phyloP scores from a whole-genome alignment of 2,113 vertebrate genomes.

The Brachionichthys hirsutus region DNA sequence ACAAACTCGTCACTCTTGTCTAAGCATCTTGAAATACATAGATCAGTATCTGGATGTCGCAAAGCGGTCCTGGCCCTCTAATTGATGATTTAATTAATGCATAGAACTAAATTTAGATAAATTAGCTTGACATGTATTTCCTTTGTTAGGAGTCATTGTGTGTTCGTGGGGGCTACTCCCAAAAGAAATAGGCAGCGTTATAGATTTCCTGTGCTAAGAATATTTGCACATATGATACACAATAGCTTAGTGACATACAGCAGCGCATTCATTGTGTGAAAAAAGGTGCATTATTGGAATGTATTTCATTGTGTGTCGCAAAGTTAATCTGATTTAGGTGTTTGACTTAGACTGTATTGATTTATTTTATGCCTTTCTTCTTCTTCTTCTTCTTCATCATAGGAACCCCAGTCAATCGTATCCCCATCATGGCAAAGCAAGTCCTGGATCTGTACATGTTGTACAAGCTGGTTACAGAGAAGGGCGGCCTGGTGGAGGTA shows the following conservation, averaged over 20 bases:
- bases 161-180: slow-evolving; percentile 1
- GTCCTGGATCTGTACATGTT: slow-evolving; percentile 95
- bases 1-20: slow-evolving; percentile 18
- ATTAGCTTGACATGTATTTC: slow-evolving; percentile 6
- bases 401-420: slow-evolving; percentile 97
- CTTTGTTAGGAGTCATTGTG: slow-evolving; percentile 8
- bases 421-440: slow-evolving; percentile 99
- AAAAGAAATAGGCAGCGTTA: not conserved
- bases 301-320: slow-evolving; percentile 1
- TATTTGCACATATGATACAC: slow-evolving; percentile 7
- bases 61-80: not conserved
- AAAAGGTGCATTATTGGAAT: too few relatives aligned
- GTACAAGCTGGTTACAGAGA: slow-evolving; percentile 96
- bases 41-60: slow-evolving; percentile 20
- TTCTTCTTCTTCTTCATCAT: slow-evolving; percentile 11
- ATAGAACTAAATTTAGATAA: slow-evolving; percentile 2
- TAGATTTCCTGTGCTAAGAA: slow-evolving; percentile 7
- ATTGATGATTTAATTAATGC: not conserved
- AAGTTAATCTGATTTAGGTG: not conserved
- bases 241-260: slow-evolving; percentile 11
- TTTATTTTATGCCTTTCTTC: slow-evolving; percentile 7
- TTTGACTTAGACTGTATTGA: slow-evolving; percentile 12
- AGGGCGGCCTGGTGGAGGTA: slow-evolving; percentile 95
- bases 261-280: slow-evolving; percentile 6
- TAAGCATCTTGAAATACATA: slow-evolving; percentile 7